These are phyloP conservation scores for Notechis scutatus DNA, from an alignment of 2,113 vertebrate species.

Conservation along the genomic window DNA sequence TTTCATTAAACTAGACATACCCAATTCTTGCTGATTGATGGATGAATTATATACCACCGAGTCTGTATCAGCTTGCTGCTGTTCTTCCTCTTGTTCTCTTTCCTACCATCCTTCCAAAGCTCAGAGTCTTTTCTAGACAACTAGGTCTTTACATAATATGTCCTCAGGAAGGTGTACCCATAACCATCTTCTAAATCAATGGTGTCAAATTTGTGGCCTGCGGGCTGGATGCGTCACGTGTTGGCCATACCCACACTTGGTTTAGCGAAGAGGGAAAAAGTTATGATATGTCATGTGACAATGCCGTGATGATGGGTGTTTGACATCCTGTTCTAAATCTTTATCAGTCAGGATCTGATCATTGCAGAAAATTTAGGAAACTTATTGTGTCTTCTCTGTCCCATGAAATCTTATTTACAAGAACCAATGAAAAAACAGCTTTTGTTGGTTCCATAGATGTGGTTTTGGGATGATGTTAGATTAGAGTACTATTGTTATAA, in stretches of 20 bases:
- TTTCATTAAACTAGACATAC: not conserved
- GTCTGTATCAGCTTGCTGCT: not conserved
- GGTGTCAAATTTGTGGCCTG: too few relatives aligned
- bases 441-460: not conserved
- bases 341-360: not conserved
- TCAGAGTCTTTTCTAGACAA: not conserved
- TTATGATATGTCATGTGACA: too few relatives aligned
- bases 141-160: not conserved
- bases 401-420: not conserved
- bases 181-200: not conserved
- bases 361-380: not conserved
- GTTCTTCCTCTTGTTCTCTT: not conserved
- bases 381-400: not conserved
- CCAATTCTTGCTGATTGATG: not conserved
- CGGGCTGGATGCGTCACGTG: accelerated
- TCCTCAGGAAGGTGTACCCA: not conserved
- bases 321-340: not conserved
- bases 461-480: not conserved
- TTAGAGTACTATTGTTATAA: not conserved
- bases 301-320: too few relatives aligned
- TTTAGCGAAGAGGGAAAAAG: too few relatives aligned
- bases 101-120: not conserved
- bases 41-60: not conserved
- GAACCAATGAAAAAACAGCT: not conserved
- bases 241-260: too few relatives aligned